phyloP scores from a whole-genome alignment of 2,888 invertebrate genomes.

The Piscicola geometra region DNA sequence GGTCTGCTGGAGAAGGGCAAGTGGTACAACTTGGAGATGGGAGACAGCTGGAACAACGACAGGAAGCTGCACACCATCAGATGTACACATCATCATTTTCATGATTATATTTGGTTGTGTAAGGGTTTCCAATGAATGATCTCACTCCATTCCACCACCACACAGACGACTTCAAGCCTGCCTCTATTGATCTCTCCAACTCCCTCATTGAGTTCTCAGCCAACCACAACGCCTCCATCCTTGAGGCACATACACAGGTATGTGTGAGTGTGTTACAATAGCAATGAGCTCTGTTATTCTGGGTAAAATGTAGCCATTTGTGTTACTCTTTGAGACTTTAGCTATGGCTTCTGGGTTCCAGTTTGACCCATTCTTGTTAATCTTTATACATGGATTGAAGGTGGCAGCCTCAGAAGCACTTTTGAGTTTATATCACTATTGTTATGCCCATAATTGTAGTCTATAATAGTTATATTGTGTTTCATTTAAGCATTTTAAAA shows the following conservation, averaged over 20 bases:
- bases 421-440: too few relatives aligned
- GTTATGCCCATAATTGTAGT: too few relatives aligned
- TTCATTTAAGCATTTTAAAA: too few relatives aligned
- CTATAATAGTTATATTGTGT: too few relatives aligned
- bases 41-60: constrained; percentile 19
- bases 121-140: background rate
- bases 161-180: constrained; percentile 94
- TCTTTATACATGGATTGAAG: too few relatives aligned
- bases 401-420: too few relatives aligned
- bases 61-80: constrained; percentile 13
- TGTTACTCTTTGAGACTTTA: background rate
- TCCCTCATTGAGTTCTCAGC: constrained; percentile 83
- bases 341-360: too few relatives aligned
- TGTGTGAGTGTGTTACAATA: constrained; percentile 40
- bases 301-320: too few relatives aligned
- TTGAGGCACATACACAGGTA: constrained; percentile 86
- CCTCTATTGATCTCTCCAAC: constrained; percentile 87
- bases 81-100: too few relatives aligned
- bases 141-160: background rate
- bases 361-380: too few relatives aligned
- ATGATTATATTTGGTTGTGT: too few relatives aligned
- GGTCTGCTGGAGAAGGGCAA: background rate
- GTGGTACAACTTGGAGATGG: constrained; percentile 22
- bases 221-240: constrained; percentile 76
- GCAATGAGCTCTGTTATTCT: too few relatives aligned